Base-by-base conservation (phyloP, 2,113 vertebrate species). In the Murina feae region DNA sequence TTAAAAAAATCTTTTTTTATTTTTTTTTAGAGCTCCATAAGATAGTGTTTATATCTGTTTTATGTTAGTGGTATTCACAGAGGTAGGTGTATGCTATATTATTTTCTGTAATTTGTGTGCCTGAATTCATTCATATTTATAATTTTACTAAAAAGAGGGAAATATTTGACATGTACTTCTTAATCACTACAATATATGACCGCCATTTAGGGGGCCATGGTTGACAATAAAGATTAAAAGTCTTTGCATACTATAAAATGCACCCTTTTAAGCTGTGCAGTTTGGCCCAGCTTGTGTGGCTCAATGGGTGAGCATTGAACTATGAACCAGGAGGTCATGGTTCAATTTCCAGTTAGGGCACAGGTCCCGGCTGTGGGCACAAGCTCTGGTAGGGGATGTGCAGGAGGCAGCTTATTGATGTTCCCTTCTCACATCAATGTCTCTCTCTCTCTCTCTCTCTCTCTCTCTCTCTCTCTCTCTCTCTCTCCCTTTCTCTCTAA, bases 81-180 rank as follows among this genome's bases (percentile, higher is more conserved):
- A 90, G 37, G n/a, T 72, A 90, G 37, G 39, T 68, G 17, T 63
- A 68, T 89, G 60, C 28, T 78, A 37, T 51, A 91, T 78, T 93
- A 82, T 80, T 96, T 89, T 91, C 35, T 89, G 28, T 82, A 82
- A 81, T 85, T 60, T 63, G 18, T 72, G 76, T 82, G 17, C 84
- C 78, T 94, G 44, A 66, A 80, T 81, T 96, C 23, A 42, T 69
- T 97, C 53, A 88, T 82, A 89, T 89, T 95, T 60, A 84, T 2
- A 49, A 6, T 81, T 91, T 91, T 94, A 72, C 81, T 82, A 68
- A n/a, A 91, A 63, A 63, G 14, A 85, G 78, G 63, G 21, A 86
- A 89, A 25, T 60, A 84, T 49, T 89, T 9, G 28, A 88, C 85
- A 95, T 89, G 35, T 12, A 65, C 25, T 91, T 55, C 79, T 69